Evolutionary conservation across 2,888 invertebrate species (phyloP).

Genomic region (Chouioia cunea): DNA sequence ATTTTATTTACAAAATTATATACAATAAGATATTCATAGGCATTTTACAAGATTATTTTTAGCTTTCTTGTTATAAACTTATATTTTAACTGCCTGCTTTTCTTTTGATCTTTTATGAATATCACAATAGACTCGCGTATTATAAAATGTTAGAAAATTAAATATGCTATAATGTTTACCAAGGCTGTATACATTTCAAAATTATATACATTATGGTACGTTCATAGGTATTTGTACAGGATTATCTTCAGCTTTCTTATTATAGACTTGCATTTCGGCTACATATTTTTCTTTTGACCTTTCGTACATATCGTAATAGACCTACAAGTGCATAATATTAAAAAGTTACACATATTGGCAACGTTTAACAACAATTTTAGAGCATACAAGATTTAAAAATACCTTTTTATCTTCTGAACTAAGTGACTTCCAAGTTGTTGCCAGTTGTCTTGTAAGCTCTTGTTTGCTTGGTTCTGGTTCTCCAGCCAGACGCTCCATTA

Average conservation of each 20-base stretch:
- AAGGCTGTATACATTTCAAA: no score
- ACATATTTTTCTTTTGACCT: constrained; percentile 83
- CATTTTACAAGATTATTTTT: constrained; percentile 62
- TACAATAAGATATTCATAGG: constrained; percentile 72
- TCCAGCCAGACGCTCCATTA: constrained; percentile 77
- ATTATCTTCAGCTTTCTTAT: constrained; percentile 65
- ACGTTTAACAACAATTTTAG: not conserved
- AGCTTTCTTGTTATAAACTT: constrained; percentile 67
- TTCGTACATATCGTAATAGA: constrained; percentile 81
- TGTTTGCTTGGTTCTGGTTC: constrained; percentile 81
- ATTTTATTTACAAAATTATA: constrained; percentile 34
- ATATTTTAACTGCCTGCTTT: constrained; percentile 83
- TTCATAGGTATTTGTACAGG: constrained; percentile 66
- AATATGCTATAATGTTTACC: no score
- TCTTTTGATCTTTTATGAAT: constrained; percentile 82
- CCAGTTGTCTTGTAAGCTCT: constrained; percentile 81
- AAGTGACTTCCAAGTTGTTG: constrained; percentile 80
- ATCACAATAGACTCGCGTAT: constrained; percentile 81
- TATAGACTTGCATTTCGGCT: constrained; percentile 76
- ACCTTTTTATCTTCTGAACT: constrained; percentile 80
- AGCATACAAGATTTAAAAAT: constrained; percentile 14
- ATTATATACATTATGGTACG: constrained; percentile 71
- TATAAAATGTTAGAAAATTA: no score
- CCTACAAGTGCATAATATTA: constrained; percentile 72
- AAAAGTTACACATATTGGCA: not conserved